Evolutionary conservation across 1,140 invertebrate genomes (phyloP), one percentile per base, ranked within the genome.

Genomic region (Diorhabda carinulata): DNA sequence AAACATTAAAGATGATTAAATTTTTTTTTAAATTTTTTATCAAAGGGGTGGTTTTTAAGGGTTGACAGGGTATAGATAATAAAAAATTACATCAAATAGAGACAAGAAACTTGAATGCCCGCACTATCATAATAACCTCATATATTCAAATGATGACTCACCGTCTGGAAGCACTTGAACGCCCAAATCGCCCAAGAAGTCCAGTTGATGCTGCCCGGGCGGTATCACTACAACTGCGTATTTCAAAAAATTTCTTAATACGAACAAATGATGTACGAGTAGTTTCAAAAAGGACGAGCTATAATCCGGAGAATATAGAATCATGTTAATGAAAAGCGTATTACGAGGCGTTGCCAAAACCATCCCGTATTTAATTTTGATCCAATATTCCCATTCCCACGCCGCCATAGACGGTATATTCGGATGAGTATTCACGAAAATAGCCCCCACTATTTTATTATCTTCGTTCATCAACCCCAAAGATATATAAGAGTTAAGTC

Each of bases 271-370:
- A 57, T 81, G 82, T 44, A 88, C 72, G 43, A 87, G 78, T 8
- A 75, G 80, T 72, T 83, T 82, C 9, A 87, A 80, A 57, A 85
- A 83, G 2, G 81, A 77, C 3, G 80, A 78, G 3, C 69, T 77
- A 73, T 84, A 87, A n/a, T 70, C 68, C 0, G 71, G 58, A 58
- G 85, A 82, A 82, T 82, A 88, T 10, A 82, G 83, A 3, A 86
- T 72, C 57, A 86, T 74, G 71, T 87, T 86, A 44, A 88, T 73
- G 75, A 86, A 88, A 47, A 87, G 74, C 1, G 85, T 83, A 69
- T 86, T 86, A 10, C 82, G 76, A 41, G 83, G 72, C 43, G 78
- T 83, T 65, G 83, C 64, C 61, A 82, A 77, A 70, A 77, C 76
- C 40, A 81, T 57, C 41, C 82, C 82, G 74, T 86, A 87, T 72